phyloP scores from a whole-genome alignment of 2,888 invertebrate genomes.

The Capitulum mitella region DNA sequence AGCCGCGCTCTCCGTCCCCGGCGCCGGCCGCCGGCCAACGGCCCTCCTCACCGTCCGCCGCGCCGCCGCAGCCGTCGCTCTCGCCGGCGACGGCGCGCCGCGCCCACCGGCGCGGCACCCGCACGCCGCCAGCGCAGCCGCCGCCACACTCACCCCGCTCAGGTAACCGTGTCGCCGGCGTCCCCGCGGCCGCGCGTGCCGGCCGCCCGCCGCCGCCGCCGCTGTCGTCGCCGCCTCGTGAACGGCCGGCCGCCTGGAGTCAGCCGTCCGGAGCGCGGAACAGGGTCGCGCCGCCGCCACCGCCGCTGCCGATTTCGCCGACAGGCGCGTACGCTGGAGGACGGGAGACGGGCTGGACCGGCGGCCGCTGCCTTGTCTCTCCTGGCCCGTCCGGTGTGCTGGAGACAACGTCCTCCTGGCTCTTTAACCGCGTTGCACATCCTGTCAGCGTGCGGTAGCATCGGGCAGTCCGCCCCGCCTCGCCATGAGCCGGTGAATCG shows the following conservation, averaged over 20 bases:
- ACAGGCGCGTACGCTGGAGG: too few species aligned
- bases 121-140: neutral
- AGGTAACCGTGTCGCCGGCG: constrained; percentile 11
- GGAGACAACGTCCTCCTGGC: neutral
- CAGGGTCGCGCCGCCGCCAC: neutral
- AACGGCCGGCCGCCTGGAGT: neutral
- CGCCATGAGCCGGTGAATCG: too few species aligned
- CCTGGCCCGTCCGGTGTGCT: neutral
- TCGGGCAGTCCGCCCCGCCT: too few species aligned
- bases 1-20: neutral
- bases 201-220: neutral
- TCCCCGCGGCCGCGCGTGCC: neutral
- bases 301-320: neutral
- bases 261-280: neutral
- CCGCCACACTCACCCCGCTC: neutral
- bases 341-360: neutral
- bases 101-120: neutral
- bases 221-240: neutral
- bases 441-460: too few species aligned
- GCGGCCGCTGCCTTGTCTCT: neutral
- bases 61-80: neutral
- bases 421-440: too few species aligned
- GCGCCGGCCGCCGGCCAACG: neutral
- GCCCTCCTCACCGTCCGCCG: neutral
- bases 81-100: neutral